A percentile compares a stretch with the other conserved stretches of the same genome.
phyloP scores from a whole-genome alignment of 2,797 vertebrate genomes.

The Chiloscyllium punctatum region DNA sequence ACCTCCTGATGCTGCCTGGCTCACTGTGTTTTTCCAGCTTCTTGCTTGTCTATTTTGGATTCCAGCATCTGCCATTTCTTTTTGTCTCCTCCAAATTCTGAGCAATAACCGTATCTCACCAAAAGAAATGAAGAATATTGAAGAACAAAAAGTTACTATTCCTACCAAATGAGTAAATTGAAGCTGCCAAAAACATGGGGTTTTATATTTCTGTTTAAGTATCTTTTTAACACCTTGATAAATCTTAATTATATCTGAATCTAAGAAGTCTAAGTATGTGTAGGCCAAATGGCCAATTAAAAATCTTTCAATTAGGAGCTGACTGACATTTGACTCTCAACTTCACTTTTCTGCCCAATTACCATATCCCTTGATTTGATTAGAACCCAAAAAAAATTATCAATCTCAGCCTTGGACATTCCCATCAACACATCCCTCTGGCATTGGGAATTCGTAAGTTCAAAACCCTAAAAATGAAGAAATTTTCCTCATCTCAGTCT shows the following conservation, averaged over 20 bases:
- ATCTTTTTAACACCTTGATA: background rate
- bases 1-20: too few relatives aligned
- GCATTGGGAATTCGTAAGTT: too few relatives aligned
- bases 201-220: background rate
- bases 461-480: background rate
- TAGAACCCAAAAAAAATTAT: background rate
- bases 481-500: background rate
- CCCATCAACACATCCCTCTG: too few relatives aligned
- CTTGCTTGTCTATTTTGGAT: too few relatives aligned
- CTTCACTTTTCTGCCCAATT: background rate
- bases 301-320: background rate
- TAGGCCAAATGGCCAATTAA: background rate
- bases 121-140: background rate
- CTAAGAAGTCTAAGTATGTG: background rate
- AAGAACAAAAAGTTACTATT: background rate
- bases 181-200: background rate
- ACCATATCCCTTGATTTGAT: background rate
- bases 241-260: background rate
- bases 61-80: too few relatives aligned
- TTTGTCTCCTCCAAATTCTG: background rate
- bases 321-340: background rate
- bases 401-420: background rate
- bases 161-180: background rate
- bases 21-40: too few relatives aligned
- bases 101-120: background rate